Percentiles rank a stretch among this genome's conserved stretches.
Evolutionary conservation across 1,140 invertebrate genomes (phyloP).

Genomic region (Drosophila hydei): DNA sequence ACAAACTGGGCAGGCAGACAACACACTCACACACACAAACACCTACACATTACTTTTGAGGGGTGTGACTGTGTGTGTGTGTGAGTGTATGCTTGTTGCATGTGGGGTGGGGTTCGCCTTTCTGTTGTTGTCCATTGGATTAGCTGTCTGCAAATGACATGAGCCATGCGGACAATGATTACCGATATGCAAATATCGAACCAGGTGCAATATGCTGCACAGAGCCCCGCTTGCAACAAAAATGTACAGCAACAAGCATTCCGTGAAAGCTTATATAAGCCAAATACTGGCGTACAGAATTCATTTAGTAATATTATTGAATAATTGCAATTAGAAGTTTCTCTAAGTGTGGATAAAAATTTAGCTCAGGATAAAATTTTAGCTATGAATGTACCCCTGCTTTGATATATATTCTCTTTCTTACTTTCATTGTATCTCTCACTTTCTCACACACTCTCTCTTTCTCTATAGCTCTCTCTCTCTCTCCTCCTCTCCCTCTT

Average conservation of each 20-base stretch:
- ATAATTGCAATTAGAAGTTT: too few relatives aligned
- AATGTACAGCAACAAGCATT: slow-evolving; percentile 31
- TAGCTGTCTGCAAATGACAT: slow-evolving; percentile 48
- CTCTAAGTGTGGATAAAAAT: too few relatives aligned
- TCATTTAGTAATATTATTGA: too few relatives aligned
- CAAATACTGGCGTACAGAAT: neutral
- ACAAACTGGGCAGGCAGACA: slow-evolving; percentile 59
- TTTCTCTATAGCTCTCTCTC: neutral
- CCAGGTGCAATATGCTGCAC: slow-evolving; percentile 28
- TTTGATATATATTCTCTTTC: too few relatives aligned
- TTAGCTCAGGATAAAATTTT: too few relatives aligned
- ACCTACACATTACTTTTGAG: slow-evolving; percentile 18
- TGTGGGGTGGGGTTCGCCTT: slow-evolving; percentile 44
- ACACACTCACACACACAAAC: slow-evolving; percentile 18
- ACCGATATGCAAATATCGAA: slow-evolving; percentile 45
- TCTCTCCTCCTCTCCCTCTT: neutral
- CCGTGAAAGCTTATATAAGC: slow-evolving; percentile 23
- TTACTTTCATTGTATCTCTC: too few relatives aligned
- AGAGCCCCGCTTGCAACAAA: neutral
- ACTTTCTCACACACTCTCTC: too few relatives aligned
- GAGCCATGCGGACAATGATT: slow-evolving; percentile 46
- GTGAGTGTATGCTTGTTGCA: slow-evolving; percentile 25
- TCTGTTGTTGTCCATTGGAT: slow-evolving; percentile 37
- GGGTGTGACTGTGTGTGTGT: slow-evolving; percentile 16
- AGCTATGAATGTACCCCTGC: too few relatives aligned